Evolutionary conservation across 2,797 vertebrate species (phyloP).

Genomic region (Falco biarmicus): DNA sequence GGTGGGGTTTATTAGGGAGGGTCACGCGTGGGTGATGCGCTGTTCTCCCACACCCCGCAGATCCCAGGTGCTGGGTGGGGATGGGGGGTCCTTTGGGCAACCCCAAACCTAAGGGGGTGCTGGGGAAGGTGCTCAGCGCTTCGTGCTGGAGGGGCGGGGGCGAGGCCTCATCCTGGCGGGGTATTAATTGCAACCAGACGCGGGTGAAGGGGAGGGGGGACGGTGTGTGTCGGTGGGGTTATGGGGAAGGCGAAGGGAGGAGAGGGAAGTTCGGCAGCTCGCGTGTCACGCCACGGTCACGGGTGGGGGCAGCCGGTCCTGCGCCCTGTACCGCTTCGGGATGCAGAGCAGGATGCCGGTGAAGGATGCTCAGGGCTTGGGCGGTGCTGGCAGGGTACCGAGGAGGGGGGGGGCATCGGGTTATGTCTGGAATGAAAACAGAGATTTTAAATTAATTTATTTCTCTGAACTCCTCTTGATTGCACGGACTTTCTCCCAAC

Average conservation of each 20-base stretch:
- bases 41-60: not conserved
- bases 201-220: not conserved
- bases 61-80: not conserved
- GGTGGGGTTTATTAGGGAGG: constrained; percentile 28
- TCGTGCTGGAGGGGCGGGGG: not conserved
- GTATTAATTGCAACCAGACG: not conserved
- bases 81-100: not conserved
- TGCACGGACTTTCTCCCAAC: not conserved
- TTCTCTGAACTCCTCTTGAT: not conserved
- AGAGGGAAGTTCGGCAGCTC: not conserved
- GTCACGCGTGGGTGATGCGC: constrained; percentile 2
- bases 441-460: not conserved
- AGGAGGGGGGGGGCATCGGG: not conserved
- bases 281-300: not conserved
- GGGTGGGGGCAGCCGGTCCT: not conserved
- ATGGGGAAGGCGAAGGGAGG: not conserved
- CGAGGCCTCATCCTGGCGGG: not conserved
- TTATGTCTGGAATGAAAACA: not conserved
- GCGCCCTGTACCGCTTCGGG: not conserved
- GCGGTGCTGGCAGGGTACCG: not conserved
- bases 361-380: not conserved
- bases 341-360: not conserved
- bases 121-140: not conserved
- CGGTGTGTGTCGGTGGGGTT: not conserved
- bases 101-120: not conserved